Evolutionary conservation across 2,888 invertebrate species (phyloP).

Genomic region (Rotaria socialis): DNA sequence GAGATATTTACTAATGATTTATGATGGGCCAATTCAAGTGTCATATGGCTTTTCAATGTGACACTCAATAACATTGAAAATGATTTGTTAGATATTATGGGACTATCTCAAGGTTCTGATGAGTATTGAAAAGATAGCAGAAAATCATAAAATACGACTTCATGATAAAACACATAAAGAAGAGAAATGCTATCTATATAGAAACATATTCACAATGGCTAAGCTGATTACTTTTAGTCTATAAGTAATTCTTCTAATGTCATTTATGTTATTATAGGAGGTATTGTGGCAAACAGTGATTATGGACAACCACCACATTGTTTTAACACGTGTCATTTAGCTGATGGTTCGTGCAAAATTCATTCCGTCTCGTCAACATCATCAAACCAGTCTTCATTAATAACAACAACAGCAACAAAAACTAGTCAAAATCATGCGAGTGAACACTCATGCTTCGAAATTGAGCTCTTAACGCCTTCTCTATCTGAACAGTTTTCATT

Average conservation of each 20-base stretch:
- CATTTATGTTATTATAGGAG: background rate
- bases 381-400: background rate
- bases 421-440: background rate
- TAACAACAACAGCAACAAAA: too few relatives aligned
- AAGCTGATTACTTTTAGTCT: too few relatives aligned
- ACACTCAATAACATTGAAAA: background rate
- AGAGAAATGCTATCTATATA: background rate
- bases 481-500: background rate
- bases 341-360: background rate
- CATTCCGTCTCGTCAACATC: background rate
- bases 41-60: background rate
- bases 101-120: background rate
- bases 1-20: background rate
- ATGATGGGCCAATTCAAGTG: background rate
- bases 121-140: background rate
- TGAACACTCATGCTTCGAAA: background rate
- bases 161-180: background rate
- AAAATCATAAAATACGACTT: background rate
- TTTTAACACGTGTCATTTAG: conserved; percentile 26
- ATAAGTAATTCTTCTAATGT: too few relatives aligned
- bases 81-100: background rate
- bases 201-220: too few relatives aligned
- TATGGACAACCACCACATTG: conserved; percentile 13
- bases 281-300: background rate
- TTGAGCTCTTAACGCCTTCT: background rate